Evolutionary conservation across 2,888 invertebrate genomes (phyloP), one percentile per base, ranked within the genome.

Genomic region (Xanthostigma xanthostigma): DNA sequence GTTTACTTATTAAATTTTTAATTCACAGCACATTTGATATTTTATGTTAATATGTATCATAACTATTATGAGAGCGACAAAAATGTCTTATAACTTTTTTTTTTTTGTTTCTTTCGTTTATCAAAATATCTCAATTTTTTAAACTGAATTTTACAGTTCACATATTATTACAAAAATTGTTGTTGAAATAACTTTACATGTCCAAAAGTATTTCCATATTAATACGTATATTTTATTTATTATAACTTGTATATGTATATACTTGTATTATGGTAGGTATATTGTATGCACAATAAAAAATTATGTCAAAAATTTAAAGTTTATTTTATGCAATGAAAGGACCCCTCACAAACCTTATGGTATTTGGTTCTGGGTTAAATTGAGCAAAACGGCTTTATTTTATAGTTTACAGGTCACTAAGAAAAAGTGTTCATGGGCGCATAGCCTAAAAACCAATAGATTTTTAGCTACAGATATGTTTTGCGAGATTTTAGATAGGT

Each of bases 261-360:
- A 68, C 66, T 64, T 67, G 66, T 68, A 67, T 67, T 65, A 66
- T 66, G 66, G 50, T 48, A 48, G 43, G 43, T 43, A 48, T 53
- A 53, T 49, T 53, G 66, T 68, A 68, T 68, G 67, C 68, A 67
- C 68, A 68, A 67, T 67, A 67, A 67, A 67, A 64, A 64, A 65
- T 68, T 67, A 65, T 51, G 53, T 48, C 43, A 43, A 46, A 40
- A 46, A 46, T 11, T 11, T 17, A 13, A 12, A 10, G 10, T 17
- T 41, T n/a, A 17, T 3, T 41, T 12, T 9, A 13, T 41, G 27
- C 27, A 6, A 27, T 27, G 17, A 17, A 17, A n/a, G n/a, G n/a
- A n/a, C n/a, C n/a, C n/a, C n/a, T n/a, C n/a, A n/a, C n/a, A n/a
- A n/a, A n/a, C n/a, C n/a, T n/a, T n/a, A n/a, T n/a, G n/a, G n/a